phyloP scores from a whole-genome alignment of 1,140 invertebrate species.

The Probaryconus sp. region DNA sequence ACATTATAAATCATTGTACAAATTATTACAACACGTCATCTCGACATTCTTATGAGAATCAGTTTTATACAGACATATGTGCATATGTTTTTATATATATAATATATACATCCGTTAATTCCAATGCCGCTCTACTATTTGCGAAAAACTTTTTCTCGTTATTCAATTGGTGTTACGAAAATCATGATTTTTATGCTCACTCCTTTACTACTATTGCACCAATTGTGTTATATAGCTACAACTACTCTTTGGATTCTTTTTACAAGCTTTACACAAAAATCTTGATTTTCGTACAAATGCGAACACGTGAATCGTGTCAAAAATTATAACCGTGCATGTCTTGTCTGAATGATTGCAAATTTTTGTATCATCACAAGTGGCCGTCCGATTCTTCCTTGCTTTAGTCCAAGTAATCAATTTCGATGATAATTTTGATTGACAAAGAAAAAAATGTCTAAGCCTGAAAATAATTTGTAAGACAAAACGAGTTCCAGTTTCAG shows the following conservation, averaged over 20 bases:
- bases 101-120: conserved; percentile 58
- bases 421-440: too few species aligned
- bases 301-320: neutral
- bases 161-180: conserved; percentile 17
- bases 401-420: conserved; percentile 18
- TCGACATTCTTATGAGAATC: conserved; percentile 27
- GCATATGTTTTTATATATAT: conserved; percentile 26
- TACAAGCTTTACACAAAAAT: conserved; percentile 22
- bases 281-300: conserved; percentile 36
- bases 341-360: neutral
- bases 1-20: conserved; percentile 59
- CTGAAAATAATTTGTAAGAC: too few species aligned
- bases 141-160: conserved; percentile 73
- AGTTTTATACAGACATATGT: conserved; percentile 21
- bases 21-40: conserved; percentile 43
- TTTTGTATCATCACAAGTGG: neutral
- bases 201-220: neutral
- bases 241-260: neutral
- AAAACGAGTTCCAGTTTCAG: too few species aligned
- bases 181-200: conserved; percentile 15
- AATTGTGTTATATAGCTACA: too few species aligned
- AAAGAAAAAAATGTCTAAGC: too few species aligned
- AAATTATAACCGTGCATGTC: conserved; percentile 9
- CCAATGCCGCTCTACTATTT: conserved; percentile 64
- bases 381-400: conserved; percentile 19